These are phyloP conservation scores for Galeopterus variegatus DNA, from an alignment of 2,113 vertebrate genomes.

Conservation along the genomic window DNA sequence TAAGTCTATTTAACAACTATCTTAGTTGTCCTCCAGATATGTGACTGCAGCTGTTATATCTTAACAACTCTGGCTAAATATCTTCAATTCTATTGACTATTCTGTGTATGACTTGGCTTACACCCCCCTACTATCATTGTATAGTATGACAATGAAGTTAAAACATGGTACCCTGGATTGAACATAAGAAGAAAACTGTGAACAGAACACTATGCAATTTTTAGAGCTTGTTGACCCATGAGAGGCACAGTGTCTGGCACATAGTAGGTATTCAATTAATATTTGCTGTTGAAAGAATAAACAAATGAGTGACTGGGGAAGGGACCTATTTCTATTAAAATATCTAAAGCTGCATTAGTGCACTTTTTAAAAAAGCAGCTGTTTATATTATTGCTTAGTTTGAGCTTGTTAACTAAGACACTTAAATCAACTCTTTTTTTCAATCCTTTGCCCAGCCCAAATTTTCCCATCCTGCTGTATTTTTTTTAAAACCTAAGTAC, in stretches of 20 bases:
- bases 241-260: background rate
- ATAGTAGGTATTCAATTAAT: conserved; percentile 13
- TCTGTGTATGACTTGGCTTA: background rate
- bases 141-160: background rate
- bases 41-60: background rate
- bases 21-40: background rate
- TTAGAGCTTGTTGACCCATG: background rate
- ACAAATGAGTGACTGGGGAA: background rate
- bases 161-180: background rate
- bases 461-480: background rate
- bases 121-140: background rate
- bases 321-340: conserved; percentile 33
- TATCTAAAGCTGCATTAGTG: background rate
- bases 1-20: background rate
- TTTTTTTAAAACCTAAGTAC: background rate
- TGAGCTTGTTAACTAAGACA: background rate
- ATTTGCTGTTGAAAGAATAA: conserved; percentile 9
- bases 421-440: background rate
- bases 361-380: background rate
- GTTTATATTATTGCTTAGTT: conserved; percentile 39
- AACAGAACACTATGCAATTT: background rate
- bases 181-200: background rate
- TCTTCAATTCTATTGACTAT: background rate
- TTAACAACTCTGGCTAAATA: background rate
- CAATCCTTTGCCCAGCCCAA: background rate